Evolutionary conservation across 37 sponge, comb jelly and placozoan species (phyloP), one percentile per base, ranked within the genome.

Genomic region (Eunapius fragilis): DNA sequence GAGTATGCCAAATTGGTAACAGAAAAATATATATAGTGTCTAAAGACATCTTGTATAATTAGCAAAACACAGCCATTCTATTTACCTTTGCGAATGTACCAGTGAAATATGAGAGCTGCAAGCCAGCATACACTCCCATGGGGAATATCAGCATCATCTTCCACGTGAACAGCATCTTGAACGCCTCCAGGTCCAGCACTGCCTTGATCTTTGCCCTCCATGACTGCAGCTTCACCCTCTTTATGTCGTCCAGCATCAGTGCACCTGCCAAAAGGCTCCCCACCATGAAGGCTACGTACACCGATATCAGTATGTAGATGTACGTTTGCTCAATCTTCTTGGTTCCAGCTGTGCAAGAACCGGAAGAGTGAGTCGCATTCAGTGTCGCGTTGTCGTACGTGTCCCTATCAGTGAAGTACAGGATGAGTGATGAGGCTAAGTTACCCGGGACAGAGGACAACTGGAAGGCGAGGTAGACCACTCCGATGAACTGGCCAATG

Each of bases 51-150:
- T n/a, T n/a, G n/a, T n/a, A n/a, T n/a, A n/a, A n/a, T n/a, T n/a
- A n/a, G n/a, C n/a, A n/a, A n/a, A n/a, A n/a, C n/a, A n/a, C n/a
- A n/a, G n/a, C n/a, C n/a, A n/a, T n/a, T n/a, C n/a, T n/a, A 41
- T 74, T 72, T 72, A 72, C 74, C 74, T 34, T 33, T 78, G 79
- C 33, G 41, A 78, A 78, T 22, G 37, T 78, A 1, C 79, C 79
- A 37, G 28, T 28, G 79, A 36, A 30, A 78, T 45, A 78, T 13
- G 37, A 32, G 28, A 78, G 31, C 28, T 45, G 48, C 37, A 78
- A 24, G 0, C 79, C 79, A 22, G 28, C 38, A 13, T 30, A 41
- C 31, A 33, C 41, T 7, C 37, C 33, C 35, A 78, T 37, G 12
- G 38, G 79, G 12, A 36, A 27, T 22, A 37, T 37, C 17, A 73